phyloP scores from a whole-genome alignment of 2,797 vertebrate genomes.

The Darevskia nairensis region DNA sequence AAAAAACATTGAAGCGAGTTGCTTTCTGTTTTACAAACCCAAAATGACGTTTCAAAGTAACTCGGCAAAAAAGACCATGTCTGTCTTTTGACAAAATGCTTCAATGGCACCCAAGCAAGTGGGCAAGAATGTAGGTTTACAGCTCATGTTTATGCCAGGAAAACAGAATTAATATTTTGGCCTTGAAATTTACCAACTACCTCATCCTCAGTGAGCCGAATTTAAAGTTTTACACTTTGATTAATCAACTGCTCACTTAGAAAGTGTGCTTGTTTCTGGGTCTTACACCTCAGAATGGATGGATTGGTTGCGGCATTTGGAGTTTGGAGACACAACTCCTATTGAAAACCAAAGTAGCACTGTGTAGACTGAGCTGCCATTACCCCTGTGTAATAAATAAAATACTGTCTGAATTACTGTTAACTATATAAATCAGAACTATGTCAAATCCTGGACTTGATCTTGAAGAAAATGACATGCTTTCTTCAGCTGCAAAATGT shows the following conservation, averaged over 20 bases:
- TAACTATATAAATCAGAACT: conserved; percentile 43
- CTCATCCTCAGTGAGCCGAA: conserved; percentile 58
- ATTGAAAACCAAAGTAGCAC: conserved; percentile 55
- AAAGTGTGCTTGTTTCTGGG: conserved; percentile 33
- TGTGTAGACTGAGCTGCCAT: conserved; percentile 42
- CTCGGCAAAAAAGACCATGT: conserved; percentile 47
- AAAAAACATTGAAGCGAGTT: conserved; percentile 48
- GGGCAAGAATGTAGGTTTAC: conserved; percentile 58
- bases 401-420: conserved; percentile 15
- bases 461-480: background rate
- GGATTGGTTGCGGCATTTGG: conserved; percentile 50
- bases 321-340: conserved; percentile 50
- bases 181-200: conserved; percentile 70
- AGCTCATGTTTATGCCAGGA: conserved; percentile 65
- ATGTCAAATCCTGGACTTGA: background rate
- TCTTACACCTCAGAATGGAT: conserved; percentile 16
- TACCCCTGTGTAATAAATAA: conserved; percentile 33
- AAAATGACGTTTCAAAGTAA: conserved; percentile 51
- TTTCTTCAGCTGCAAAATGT: background rate
- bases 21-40: conserved; percentile 40
- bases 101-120: conserved; percentile 48
- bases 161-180: conserved; percentile 65
- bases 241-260: conserved; percentile 63
- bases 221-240: conserved; percentile 66
- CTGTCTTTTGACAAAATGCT: conserved; percentile 52